Evolutionary conservation across 2,113 vertebrate genomes (phyloP).

Genomic region (Ornithorhynchus anatinus): DNA sequence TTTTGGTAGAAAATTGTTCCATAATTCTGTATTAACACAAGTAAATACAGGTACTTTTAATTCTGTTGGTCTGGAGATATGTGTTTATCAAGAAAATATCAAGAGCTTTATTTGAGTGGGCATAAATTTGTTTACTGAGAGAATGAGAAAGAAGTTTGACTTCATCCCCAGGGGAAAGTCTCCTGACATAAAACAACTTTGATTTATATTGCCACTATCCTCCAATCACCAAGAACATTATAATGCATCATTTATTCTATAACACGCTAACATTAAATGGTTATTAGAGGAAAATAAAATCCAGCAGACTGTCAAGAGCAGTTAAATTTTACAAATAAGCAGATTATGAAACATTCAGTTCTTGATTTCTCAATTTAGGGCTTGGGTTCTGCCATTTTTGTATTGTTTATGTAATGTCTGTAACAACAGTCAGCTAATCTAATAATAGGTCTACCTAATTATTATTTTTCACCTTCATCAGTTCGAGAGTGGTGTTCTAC

Average conservation of each 20-base stretch:
- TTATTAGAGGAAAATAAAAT: conserved; percentile 5
- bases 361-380: neutral
- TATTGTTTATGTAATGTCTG: neutral
- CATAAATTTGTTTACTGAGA: neutral
- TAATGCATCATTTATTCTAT: neutral
- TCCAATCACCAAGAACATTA: conserved; percentile 18
- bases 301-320: neutral
- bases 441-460: neutral
- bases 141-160: conserved; percentile 3
- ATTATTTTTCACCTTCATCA: neutral
- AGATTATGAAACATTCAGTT: neutral
- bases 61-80: neutral
- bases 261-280: neutral
- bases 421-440: neutral
- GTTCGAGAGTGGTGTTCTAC: neutral
- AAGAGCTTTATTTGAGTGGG: neutral
- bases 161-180: neutral
- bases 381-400: neutral
- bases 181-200: neutral
- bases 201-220: conserved; percentile 13
- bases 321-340: neutral
- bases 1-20: no score
- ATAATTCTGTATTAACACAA: no score
- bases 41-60: no score
- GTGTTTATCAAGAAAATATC: neutral